Evolutionary conservation across 2,888 invertebrate genomes (phyloP), one percentile per base, ranked within the genome.

Genomic region (Tupiocoris notatus): DNA sequence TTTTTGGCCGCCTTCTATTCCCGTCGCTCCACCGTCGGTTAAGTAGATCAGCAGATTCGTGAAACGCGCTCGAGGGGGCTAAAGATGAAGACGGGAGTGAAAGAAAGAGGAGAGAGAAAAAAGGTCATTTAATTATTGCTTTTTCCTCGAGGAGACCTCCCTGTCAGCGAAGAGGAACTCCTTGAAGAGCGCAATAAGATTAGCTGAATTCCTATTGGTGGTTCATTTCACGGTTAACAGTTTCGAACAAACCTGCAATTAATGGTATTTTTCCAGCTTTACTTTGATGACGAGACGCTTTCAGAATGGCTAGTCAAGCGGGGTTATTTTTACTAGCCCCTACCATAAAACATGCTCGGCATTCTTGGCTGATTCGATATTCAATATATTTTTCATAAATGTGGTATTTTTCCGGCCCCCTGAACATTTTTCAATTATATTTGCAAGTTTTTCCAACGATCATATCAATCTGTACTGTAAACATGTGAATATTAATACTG

Each of bases 151-250:
- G 39, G 39, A 39, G 39, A 39, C 39, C 12, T 39, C 39, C 39
- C 39, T 39, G 39, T 12, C 39, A 12, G 39, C 39, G 12, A 39
- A 39, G 39, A 39, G 12, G 39, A 39, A 39, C 39, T 39, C 12
- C 39, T 39, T 39, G 39, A 39, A 39, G 12, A 39, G 39, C 39
- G 39, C 20, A 67, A 67, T 56, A 57, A 67, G 67, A 67, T 67
- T 67, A 67, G 56, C 67, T 22, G 22, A 56, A 67, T 67, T 67
- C 57, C 56, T 67, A 67, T 67, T 67, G 67, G 67, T 12, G 67
- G 67, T 67, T 67, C 57, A 67, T 67, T 67, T 67, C 22, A 67
- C 67, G 67, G 57, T 67, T 67, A 67, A 67, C 57, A 67, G 67
- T 54, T 57, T 56, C 23, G 56, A 67, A 67, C 67, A 67, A 67